Base-by-base conservation (phyloP, 2,113 vertebrate species). In the Cynoglossus semilaevis region DNA sequence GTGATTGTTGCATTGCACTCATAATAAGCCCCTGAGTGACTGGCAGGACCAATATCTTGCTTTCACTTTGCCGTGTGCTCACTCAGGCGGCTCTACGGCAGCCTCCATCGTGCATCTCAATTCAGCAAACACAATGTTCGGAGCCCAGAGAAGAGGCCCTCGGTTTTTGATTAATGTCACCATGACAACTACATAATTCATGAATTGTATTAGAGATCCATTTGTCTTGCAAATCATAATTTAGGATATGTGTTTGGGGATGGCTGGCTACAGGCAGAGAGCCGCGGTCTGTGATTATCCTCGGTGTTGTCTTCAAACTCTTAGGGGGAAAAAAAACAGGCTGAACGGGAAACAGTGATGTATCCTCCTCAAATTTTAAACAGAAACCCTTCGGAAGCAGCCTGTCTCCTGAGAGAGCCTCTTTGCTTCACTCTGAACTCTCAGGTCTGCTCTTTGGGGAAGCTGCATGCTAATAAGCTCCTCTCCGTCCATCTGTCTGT, bases 161-260 rank as follows among this genome's bases (percentile, higher is more conserved):
- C 64, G 67, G 53, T 76, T 85, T 87, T 85, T 88, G 85, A 91
- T 91, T 82, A 89, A 90, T 86, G 85, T 89, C 86, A 56, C 85
- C 81, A 80, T 88, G 89, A 90, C 87, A 87, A 89, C 88, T 89
- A 83, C 86, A 89, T 89, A 91, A 91, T 88, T 89, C 87, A 88
- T 89, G 88, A 88, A 86, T 88, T 87, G 86, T 85, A 88, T 91
- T 91, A 90, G 89, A 51, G 55, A 77, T 82, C 84, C 84, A 88
- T 90, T 90, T 89, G 84, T 90, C 87, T 85, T 83, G 77, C 84
- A 76, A 89, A 87, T 87, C 87, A 80, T 85, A 81, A 88, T 89
- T 90, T 72, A 80, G 73, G 73, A 58, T 81, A 70, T 76, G 66
- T 60, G 65, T 79, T 69, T 72, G 66, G 63, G 72, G 79, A 76